phyloP scores from a whole-genome alignment of 2,113 vertebrate genomes.

The Trachemys scripta region DNA sequence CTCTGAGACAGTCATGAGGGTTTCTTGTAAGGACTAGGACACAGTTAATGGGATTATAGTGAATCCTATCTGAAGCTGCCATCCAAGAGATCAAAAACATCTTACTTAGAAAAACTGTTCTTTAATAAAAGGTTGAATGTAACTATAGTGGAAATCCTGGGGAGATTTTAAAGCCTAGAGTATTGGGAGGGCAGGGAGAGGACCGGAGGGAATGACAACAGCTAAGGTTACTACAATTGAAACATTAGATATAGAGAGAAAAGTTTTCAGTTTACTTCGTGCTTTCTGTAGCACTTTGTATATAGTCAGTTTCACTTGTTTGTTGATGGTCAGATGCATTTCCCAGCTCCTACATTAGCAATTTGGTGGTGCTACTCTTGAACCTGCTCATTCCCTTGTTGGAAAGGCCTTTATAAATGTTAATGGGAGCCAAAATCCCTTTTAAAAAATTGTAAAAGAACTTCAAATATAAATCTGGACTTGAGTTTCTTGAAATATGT shows the following conservation, averaged over 20 bases:
- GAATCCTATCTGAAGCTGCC: background rate
- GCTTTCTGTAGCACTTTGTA: background rate
- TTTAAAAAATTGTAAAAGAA: background rate
- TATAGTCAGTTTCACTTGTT: background rate
- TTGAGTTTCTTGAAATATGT: background rate
- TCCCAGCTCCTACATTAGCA: background rate
- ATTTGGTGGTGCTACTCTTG: background rate
- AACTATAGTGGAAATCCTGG: background rate
- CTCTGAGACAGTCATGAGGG: conserved; percentile 31
- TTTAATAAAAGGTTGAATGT: background rate
- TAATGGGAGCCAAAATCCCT: background rate
- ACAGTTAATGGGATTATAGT: background rate
- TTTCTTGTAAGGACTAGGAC: background rate
- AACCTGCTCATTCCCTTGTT: background rate
- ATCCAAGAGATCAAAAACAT: background rate
- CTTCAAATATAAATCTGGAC: background rate
- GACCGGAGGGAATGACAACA: too few relatives aligned
- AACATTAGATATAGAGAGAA: background rate
- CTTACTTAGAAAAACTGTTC: background rate
- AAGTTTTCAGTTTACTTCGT: background rate
- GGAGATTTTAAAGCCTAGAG: background rate
- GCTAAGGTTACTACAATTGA: background rate
- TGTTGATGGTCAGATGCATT: background rate
- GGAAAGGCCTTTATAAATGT: background rate
- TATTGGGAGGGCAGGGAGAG: background rate